Evolutionary conservation across 53 echinoderm and acorn worm species (phyloP), one percentile per base, ranked within the genome.

Genomic region (Stichopus horrens): DNA sequence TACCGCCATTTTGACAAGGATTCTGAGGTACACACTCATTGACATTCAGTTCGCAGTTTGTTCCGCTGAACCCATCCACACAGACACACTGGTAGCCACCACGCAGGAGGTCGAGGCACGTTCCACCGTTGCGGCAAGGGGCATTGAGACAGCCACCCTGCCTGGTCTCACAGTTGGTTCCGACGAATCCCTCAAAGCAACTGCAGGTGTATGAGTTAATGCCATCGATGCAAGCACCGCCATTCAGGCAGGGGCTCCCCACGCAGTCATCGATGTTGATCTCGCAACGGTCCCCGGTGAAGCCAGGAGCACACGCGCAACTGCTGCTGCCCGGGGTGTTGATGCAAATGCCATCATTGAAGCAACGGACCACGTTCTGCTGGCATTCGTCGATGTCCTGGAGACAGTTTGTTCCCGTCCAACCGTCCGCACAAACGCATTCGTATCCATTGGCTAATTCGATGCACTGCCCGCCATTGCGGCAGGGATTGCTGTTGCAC

Each of bases 71-170:
- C 8, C 90, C 93, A 3, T 66, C 21, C 7, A 60, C 65, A 58
- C 93, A 93, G n/a, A 75, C 65, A 23, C 93, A 93, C 57, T 75
- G 75, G 56, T 90, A 90, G 6, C 85, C 74, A 14, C 90, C 90
- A 7, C 55, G 74, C 7, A 74, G 23, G n/a, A 89, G 23, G 55
- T 89, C 87, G 9, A 86, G 20, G 76, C 93, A 93, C 0, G 86
- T 86, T 3, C 90, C 93, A 73, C 93, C 93, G 57, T 93, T 93
- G 16, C 75, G 89, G 56, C 93, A 93, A 9, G 89, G 89, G 52
- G 53, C 53, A 53, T 81, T 66, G 9, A 85, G 20, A 52, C 85
- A 85, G 5, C 67, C 65, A 11, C 67, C 66, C 67, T 23, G 85
- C 7, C 85, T 58, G 52, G 53, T 51, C 23, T 67, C 85, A 18